phyloP scores from a whole-genome alignment of 2,113 vertebrate species.

The Tautogolabrus adspersus region DNA sequence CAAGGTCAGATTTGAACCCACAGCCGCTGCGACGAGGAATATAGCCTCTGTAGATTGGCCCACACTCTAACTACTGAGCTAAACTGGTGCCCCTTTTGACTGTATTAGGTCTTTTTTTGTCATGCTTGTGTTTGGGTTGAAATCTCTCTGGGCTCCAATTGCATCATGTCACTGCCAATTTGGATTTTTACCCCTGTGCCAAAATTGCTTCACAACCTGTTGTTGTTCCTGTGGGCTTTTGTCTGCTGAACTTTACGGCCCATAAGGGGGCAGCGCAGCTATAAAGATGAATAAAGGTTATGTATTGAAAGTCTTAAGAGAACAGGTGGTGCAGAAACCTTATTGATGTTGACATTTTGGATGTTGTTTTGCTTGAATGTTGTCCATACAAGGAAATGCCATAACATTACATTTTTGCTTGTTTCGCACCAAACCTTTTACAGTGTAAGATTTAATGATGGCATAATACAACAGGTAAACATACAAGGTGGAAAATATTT shows the following conservation, averaged over 20 bases:
- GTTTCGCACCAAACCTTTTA: slow-evolving; percentile 9
- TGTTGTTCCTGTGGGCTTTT: background rate
- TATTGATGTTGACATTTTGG: background rate
- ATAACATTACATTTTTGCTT: too few relatives aligned
- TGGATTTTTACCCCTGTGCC: too few relatives aligned
- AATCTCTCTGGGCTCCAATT: too few relatives aligned
- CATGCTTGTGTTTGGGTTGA: too few relatives aligned
- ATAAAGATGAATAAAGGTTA: background rate
- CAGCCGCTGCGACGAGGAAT: too few relatives aligned
- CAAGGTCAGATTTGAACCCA: too few relatives aligned
- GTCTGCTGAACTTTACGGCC: background rate
- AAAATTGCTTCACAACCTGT: background rate
- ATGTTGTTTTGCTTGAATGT: background rate
- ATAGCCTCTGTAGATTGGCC: too few relatives aligned
- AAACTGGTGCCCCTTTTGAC: too few relatives aligned
- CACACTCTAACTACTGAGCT: too few relatives aligned
- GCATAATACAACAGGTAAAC: slow-evolving; percentile 9
- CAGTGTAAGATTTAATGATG: slow-evolving; percentile 11
- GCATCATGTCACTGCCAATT: too few relatives aligned
- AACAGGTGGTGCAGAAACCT: background rate
- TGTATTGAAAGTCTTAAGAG: background rate
- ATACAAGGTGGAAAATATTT: slow-evolving; percentile 12
- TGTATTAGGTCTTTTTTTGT: too few relatives aligned
- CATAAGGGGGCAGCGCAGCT: background rate
- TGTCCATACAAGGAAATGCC: background rate